Conservation (phyloP, 1,140 invertebrate genomes). For the Euschistus heros region DNA sequence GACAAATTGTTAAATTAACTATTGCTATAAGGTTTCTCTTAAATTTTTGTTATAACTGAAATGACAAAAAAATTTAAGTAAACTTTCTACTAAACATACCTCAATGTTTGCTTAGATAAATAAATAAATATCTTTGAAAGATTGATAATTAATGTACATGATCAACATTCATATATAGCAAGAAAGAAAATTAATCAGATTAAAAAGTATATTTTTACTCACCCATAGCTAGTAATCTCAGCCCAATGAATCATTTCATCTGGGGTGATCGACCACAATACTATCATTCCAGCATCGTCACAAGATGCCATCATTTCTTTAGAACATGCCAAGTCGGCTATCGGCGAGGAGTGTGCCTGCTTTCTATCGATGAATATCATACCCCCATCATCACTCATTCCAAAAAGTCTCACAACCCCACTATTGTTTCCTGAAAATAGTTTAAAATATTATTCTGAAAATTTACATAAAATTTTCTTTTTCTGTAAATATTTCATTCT, state of each 20-base stretch:
- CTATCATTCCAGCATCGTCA: conserved; percentile 31
- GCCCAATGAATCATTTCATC: conserved; percentile 27
- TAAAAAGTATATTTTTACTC: neutral
- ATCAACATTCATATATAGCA: no score
- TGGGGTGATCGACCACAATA: conserved; percentile 27
- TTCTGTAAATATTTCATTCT: no score
- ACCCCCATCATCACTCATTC: conserved; percentile 27
- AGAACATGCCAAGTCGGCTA: conserved; percentile 28
- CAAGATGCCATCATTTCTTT: conserved; percentile 30
- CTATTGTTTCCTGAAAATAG: conserved; percentile 30
- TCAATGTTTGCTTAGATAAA: no score
- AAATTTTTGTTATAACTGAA: no score
- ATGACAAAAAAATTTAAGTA: no score
- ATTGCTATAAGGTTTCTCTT: no score
- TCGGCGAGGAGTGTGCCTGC: conserved; percentile 28
- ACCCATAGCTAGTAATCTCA: conserved; percentile 27
- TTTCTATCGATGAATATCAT: conserved; percentile 32
- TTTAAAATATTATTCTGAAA: neutral
- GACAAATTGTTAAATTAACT: no score
- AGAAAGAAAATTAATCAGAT: neutral
- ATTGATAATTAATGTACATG: no score
- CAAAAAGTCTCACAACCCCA: conserved; percentile 31
- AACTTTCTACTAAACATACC: no score
- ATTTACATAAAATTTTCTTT: no score
- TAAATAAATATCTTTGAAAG: no score